Base-by-base conservation (phyloP, 2,797 vertebrate genomes). In the Anguilla obscura region DNA sequence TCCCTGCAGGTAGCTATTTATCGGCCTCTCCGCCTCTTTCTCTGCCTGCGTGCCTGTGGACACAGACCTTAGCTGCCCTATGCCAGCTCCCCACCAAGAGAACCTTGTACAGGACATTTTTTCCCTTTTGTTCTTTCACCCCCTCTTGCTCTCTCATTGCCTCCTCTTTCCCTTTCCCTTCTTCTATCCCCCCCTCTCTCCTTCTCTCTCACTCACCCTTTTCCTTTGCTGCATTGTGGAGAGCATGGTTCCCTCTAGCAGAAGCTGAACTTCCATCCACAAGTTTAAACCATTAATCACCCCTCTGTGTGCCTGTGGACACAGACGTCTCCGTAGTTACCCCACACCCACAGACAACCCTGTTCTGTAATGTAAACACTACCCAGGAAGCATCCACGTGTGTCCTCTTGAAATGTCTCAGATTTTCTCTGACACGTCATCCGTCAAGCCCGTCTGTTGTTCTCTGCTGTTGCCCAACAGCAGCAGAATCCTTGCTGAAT, bases 251-350 rank as follows among this genome's bases (percentile, higher is more conserved):
- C 79, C 79, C 40, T 24, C 36, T 45, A 48, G 45, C 18, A 24
- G 40, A 9, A 50, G 18, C 21, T 82, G 79, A 82, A 48, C 74
- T 79, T 79, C 74, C 74, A 36, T 79, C 16, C 21, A 18, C 21
- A 45, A 50, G 79, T 50, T 50, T 48, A 82, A 82, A 50, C 21
- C 21, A 50, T 82, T 48, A 82, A 50, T 50, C 79, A 82, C 79
- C 33, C 79, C 79, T 40, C 14, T 50, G 18, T 33, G 18, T 21
- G 79, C 24, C 79, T 50, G 45, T 48, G 45, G 40, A 40, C 40
- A 45, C 16, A 48, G 33, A 48, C 18, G 40, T 33, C 33, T 76
- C 33, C 71, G 30, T 18, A 33, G 30, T 80, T 21, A 16, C 76
- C 76, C 33, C 76, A 45, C 33, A 10, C 36, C 16, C 76, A 10